Percentiles rank a stretch among this genome's conserved stretches.
phyloP scores from a whole-genome alignment of 2,113 vertebrate species.

The Acanthochromis polyacanthus region DNA sequence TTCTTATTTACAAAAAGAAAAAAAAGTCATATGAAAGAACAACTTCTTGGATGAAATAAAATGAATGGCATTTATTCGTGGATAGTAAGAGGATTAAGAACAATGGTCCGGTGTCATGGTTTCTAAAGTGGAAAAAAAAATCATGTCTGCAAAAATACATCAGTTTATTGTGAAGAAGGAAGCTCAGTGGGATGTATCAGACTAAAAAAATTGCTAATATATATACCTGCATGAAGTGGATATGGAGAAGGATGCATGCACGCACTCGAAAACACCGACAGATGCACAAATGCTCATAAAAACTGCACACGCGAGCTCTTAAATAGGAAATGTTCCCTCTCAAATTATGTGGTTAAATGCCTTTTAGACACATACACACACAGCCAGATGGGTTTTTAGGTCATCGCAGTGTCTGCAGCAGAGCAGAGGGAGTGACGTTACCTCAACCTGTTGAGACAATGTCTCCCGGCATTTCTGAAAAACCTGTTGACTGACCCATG shows the following conservation, averaged over 20 bases:
- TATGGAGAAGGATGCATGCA: background rate
- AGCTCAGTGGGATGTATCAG: conserved; percentile 7
- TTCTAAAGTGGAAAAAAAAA: background rate
- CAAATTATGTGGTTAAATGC: conserved; percentile 48
- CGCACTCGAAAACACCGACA: background rate
- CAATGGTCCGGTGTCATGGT: background rate
- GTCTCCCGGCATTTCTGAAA: conserved; percentile 28
- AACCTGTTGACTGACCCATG: conserved; percentile 64
- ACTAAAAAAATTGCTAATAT: conserved; percentile 20
- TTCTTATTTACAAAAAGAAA: too few species aligned
- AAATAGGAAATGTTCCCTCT: conserved; percentile 37
- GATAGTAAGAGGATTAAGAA: conserved; percentile 26
- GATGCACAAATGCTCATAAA: background rate
- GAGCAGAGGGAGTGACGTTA: conserved; percentile 49
- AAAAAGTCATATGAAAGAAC: conserved; percentile 9
- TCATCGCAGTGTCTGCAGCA: conserved; percentile 49
- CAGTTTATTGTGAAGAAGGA: conserved; percentile 1
- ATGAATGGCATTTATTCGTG: background rate
- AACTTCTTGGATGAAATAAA: conserved; percentile 3
- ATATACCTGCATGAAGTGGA: conserved; percentile 29
- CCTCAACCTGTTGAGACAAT: conserved; percentile 55
- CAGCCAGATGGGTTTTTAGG: conserved; percentile 64
- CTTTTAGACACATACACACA: conserved; percentile 45
- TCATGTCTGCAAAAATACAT: background rate
- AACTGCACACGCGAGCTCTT: conserved; percentile 9